A percentile compares a stretch with the other conserved stretches of the same genome.
These are phyloP conservation scores for Onychomys torridus DNA, from an alignment of 2,797 vertebrate genomes.

Conservation along the genomic window DNA sequence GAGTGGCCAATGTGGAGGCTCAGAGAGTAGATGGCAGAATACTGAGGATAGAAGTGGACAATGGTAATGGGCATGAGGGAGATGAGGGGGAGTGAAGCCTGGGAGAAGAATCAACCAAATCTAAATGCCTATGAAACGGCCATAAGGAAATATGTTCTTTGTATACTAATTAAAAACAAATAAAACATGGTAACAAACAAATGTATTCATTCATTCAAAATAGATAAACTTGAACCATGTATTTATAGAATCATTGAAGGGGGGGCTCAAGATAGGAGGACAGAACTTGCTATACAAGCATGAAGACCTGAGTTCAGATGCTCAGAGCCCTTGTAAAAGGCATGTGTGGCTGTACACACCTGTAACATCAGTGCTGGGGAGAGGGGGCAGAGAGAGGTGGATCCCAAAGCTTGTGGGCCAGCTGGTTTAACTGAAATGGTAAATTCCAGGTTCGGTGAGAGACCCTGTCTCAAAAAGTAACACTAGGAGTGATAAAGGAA, in stretches of 20 bases:
- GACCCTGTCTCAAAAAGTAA: neutral
- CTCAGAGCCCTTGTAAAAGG: neutral
- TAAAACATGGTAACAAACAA: neutral
- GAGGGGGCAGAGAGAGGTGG: neutral
- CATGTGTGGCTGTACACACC: neutral
- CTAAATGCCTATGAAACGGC: neutral
- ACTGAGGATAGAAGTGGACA: no score
- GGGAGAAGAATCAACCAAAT: neutral
- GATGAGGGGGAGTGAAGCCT: neutral
- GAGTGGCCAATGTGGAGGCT: no score
- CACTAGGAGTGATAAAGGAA: neutral
- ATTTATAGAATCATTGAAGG: neutral
- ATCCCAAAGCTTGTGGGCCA: neutral
- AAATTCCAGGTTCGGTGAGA: neutral
- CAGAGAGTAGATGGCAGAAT: neutral
- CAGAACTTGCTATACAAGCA: neutral
- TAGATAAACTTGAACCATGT: neutral
- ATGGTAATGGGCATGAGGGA: accelerated
- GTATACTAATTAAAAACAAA: neutral
- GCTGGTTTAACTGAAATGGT: neutral
- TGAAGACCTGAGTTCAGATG: neutral
- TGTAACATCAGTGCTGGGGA: neutral
- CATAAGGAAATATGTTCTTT: neutral
- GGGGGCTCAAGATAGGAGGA: neutral
- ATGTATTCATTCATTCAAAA: neutral